Base-by-base conservation (phyloP, 2,113 vertebrate genomes). In the Circaetus gallicus region DNA sequence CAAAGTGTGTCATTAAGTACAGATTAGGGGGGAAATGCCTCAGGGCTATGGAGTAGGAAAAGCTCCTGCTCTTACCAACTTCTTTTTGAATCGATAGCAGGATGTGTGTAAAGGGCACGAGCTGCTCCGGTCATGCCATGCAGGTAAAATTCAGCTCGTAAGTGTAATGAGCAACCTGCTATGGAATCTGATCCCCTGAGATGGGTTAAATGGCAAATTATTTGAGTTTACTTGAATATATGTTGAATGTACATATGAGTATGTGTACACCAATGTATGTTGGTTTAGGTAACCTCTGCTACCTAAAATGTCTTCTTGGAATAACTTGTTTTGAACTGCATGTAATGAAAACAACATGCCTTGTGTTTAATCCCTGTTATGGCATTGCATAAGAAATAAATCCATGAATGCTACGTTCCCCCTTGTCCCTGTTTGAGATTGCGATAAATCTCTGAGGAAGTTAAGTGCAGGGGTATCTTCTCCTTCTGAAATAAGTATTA, bases 231-330 rank as follows among this genome's bases (percentile, higher is more conserved):
- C 43, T 77, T 31, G 21, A 29, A 36, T 26, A 5, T 24, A 3
- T n/a, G 52, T 25, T 52, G 53, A 6, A 2, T 12, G 31, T 21
- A 9, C 21, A 2, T 9, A 3, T 1, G 10, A 28, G 3, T 1
- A 1, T 5, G 36, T 38, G 26, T 34, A 12, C 49, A 8, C 3
- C 19, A 3, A 1, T 11, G 1, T 19, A 3, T 18, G 29, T 10
- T 28, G 61, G 19, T n/a, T 63, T 36, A 34, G 49, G 50, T 24
- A n/a, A 62, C 24, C 38, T 52, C 76, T 63, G 69, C 49, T 84
- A 11, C 52, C 34, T 84, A 9, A 45, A 53, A 29, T 7, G 5
- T 52, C 38, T 15, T 22, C 69, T 29, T 58, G 66, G 49, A 45
- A 34, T 62, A 36, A 12, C n/a, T 92, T n/a, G 17, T 32, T 74